Conservation (phyloP, 2,113 vertebrate genomes). For the Micronycteris hirsuta region DNA sequence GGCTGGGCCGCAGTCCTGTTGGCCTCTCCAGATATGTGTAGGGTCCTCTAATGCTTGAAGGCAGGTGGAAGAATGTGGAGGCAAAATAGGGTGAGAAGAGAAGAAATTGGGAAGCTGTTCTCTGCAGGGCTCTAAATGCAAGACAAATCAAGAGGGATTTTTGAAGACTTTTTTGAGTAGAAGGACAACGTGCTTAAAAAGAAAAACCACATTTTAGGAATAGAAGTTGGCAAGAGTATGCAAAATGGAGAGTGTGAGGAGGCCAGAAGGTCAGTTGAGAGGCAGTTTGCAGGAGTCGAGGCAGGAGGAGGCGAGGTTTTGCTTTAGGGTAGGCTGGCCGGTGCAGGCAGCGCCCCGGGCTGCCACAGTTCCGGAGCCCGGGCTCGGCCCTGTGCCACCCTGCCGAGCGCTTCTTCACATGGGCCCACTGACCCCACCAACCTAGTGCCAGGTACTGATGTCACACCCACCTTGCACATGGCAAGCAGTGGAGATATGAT, state of each 20-base stretch:
- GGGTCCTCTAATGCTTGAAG: background rate
- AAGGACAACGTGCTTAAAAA: background rate
- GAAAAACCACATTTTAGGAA: background rate
- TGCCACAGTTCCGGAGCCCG: background rate
- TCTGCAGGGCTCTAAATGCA: background rate
- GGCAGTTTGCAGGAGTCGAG: background rate
- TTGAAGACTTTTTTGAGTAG: background rate
- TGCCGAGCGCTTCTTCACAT: rapidly evolving
- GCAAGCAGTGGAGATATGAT: background rate
- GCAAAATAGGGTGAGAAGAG: background rate
- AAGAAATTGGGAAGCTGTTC: background rate
- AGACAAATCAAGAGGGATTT: background rate
- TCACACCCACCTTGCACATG: background rate
- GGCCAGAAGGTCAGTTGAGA: background rate
- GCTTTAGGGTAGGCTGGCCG: background rate
- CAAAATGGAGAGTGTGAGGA: background rate
- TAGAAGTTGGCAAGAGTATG: background rate
- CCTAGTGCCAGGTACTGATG: too few relatives aligned
- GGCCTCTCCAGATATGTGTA: background rate
- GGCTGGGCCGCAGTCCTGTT: background rate
- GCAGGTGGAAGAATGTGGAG: background rate
- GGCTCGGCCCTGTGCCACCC: background rate
- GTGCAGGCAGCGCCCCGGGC: background rate
- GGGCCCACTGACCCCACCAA: background rate
- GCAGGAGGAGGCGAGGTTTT: background rate